These are phyloP conservation scores for Drosophila obscura DNA, from an alignment of 1,140 invertebrate genomes.

Conservation along the genomic window DNA sequence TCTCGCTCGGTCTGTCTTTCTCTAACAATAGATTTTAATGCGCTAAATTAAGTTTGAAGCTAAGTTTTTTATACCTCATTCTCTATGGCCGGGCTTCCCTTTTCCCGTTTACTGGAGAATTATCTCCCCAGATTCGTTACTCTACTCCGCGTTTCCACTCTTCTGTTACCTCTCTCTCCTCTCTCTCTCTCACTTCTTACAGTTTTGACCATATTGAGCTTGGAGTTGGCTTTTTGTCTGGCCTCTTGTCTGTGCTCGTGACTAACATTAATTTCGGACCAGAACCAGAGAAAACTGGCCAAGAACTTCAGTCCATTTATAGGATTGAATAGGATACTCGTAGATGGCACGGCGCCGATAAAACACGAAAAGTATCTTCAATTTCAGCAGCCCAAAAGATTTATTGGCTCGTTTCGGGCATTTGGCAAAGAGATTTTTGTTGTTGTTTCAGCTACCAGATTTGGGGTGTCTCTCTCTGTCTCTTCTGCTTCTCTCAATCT, in stretches of 20 bases:
- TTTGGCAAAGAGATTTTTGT: slow-evolving; percentile 54
- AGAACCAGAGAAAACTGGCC: slow-evolving; percentile 52
- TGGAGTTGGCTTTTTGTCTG: slow-evolving; percentile 62
- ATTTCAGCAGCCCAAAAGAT: slow-evolving; percentile 60
- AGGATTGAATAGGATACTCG: slow-evolving; percentile 39
- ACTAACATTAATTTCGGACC: slow-evolving; percentile 75
- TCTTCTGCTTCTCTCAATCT: slow-evolving; percentile 7
- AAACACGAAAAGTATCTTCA: slow-evolving; percentile 65
- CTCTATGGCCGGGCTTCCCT: neutral
- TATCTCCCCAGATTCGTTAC: slow-evolving; percentile 59
- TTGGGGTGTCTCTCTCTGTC: slow-evolving; percentile 1
- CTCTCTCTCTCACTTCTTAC: slow-evolving; percentile 10
- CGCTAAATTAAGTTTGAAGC: slow-evolving; percentile 70
- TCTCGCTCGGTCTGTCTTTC: slow-evolving; percentile 22
- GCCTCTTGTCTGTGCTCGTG: slow-evolving; percentile 63
- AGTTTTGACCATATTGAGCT: slow-evolving; percentile 66
- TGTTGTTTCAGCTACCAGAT: slow-evolving; percentile 18
- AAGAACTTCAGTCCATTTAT: slow-evolving; percentile 60
- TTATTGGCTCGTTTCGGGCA: slow-evolving; percentile 70
- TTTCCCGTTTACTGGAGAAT: slow-evolving; percentile 31
- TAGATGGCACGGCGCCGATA: slow-evolving; percentile 60
- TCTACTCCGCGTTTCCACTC: neutral
- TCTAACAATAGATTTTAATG: slow-evolving; percentile 74
- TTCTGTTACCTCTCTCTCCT: slow-evolving; percentile 12
- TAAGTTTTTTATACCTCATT: slow-evolving; percentile 19